Base-by-base conservation (phyloP, 2,888 invertebrate genomes). In the Megalurothrips usitatus region DNA sequence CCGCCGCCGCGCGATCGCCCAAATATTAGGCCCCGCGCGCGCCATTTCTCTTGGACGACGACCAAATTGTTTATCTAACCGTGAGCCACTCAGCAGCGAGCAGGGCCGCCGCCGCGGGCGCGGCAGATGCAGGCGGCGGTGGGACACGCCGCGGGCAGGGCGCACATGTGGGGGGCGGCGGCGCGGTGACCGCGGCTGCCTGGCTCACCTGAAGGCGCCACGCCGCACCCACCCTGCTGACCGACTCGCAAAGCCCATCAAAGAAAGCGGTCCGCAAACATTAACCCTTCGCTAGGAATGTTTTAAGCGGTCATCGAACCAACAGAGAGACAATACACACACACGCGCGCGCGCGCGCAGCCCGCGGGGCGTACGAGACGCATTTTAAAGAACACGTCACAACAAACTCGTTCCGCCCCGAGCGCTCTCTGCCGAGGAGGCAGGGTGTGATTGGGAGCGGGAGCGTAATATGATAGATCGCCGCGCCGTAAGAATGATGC, bases 31-130 rank as follows among this genome's bases (percentile, higher is more conserved):
- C 23, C 23, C 68, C 26, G 23, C 68, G 23, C 68, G 68, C 68
- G 9, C 68, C 68, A 75, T 75, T 75, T 75, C 68, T 75, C 68
- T 75, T 75, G 68, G 68, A 75, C 68, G 23, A 11, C 68, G 68
- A 75, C 68, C 68, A 75, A 75, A 75, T 75, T 75, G 68, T 75
- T 75, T 75, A 75, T 75, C 68, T 75, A 75, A 23, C 68, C 68
- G 68, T 75, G 68, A 75, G 26, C 68, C 26, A 23, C 68, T 11
- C 68, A 12, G 26, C 68, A 11, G 8, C 23, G 68, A 26, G 0
- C 58, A 17, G 58, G 17, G 1, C 14, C 3, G 8, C 52, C 14
- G 52, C 52, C 14, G 14, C 14, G 17, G 52, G 14, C 17, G 58
- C 19, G 17, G 58, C 17, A 17, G 17, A n/a, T 19, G 58, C 58